phyloP scores from a whole-genome alignment of 2,888 invertebrate genomes.

The Heliconius sara region DNA sequence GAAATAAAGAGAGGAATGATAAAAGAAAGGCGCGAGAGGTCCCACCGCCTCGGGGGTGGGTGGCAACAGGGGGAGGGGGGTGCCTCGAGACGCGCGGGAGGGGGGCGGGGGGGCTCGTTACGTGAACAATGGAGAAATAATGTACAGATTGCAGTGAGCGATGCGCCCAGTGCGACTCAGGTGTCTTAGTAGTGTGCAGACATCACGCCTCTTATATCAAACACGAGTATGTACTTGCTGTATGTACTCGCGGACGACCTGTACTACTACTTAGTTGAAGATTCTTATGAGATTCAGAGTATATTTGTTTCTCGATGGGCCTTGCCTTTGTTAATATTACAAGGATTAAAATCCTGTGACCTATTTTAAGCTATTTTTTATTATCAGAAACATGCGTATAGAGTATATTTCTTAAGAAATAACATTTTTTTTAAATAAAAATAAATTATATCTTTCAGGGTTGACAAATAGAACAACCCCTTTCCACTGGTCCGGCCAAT shows the following conservation, averaged over 20 bases:
- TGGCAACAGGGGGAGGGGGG: slow-evolving; percentile 68
- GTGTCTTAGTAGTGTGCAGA: slow-evolving; percentile 78
- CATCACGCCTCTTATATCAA: slow-evolving; percentile 62
- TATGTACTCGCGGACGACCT: slow-evolving; percentile 11
- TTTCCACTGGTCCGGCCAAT: slow-evolving; percentile 6
- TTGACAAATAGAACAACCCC: neutral
- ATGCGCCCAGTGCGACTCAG: slow-evolving; percentile 83
- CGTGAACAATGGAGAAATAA: slow-evolving; percentile 85
- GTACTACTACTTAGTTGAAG: neutral
- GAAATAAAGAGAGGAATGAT: slow-evolving; percentile 85
- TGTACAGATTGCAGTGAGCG: slow-evolving; percentile 85
- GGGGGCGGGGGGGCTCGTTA: slow-evolving; percentile 76
- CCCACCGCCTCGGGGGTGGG: slow-evolving; percentile 82
- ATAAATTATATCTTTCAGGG: neutral
- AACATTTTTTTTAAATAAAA: neutral
- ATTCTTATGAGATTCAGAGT: neutral
- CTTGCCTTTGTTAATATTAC: neutral
- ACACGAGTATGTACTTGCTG: slow-evolving; percentile 20
- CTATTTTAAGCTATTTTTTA: no score
- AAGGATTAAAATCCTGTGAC: no score
- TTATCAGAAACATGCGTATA: neutral
- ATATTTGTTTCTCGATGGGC: neutral
- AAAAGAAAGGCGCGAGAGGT: slow-evolving; percentile 85
- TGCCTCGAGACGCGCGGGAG: slow-evolving; percentile 54
- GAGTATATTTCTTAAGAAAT: no score